These are phyloP conservation scores for Spatulosminthurus flaviceps DNA, from an alignment of 2,888 invertebrate genomes.

Conservation along the genomic window DNA sequence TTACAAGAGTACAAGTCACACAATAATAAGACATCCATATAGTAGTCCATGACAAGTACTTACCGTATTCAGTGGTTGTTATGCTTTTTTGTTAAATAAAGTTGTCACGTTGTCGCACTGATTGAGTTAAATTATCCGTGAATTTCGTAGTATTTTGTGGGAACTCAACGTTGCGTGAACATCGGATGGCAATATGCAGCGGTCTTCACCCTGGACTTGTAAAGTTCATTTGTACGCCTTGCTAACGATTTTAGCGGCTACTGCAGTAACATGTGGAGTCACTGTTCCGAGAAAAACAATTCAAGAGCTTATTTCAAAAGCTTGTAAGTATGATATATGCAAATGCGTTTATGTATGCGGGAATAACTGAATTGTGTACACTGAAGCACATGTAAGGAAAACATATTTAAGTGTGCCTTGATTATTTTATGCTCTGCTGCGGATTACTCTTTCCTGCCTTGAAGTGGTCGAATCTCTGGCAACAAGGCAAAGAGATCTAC, in stretches of 20 bases:
- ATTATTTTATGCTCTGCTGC: background rate
- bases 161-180: background rate
- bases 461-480: slow-evolving; percentile 62
- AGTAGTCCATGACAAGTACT: no score
- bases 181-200: background rate
- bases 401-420: background rate
- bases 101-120: background rate
- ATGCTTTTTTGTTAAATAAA: no score
- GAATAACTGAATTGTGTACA: no score
- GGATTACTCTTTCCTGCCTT: background rate
- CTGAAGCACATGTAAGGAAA: background rate
- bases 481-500: slow-evolving; percentile 57
- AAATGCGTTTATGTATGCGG: no score
- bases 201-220: slow-evolving; percentile 6
- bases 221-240: background rate
- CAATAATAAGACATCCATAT: no score
- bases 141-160: background rate
- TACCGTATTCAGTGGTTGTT: no score
- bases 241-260: background rate
- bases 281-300: slow-evolving; percentile 53
- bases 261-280: slow-evolving; percentile 30
- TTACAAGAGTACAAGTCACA: no score
- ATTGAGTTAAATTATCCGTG: background rate
- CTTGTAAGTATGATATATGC: slow-evolving; percentile 58
- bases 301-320: slow-evolving; percentile 61